Evolutionary conservation across 2,888 invertebrate genomes (phyloP), one percentile per base, ranked within the genome.

Genomic region (Aporophyla lueneburgensis): DNA sequence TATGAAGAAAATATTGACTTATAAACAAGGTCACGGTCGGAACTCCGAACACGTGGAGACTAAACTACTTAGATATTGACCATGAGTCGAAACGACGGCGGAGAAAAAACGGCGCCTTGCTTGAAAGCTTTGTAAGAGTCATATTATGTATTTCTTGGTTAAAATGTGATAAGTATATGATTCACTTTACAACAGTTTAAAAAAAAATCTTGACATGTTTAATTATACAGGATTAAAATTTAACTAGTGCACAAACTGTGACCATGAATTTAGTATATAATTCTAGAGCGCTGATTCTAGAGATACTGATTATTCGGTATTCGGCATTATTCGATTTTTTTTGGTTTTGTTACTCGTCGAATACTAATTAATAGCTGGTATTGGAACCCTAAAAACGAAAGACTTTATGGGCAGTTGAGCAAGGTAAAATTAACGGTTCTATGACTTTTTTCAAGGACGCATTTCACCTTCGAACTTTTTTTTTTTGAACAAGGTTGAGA

Each of bases 361-460:
- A 33, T 33, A 33, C 33, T 33, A 33, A 33, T 33, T 33, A 33
- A 33, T 33, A 33, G 33, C 33, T 33, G 3, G 33, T 33, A 33
- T 33, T 33, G 33, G 33, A 33, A 33, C 33, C 33, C 33, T 33
- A 33, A 33, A 16, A 58, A 49, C 27, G 1, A 46, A 61, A 4
- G 40, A 16, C n/a, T 70, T 59, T 79, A 61, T 54, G 33, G 49
- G 33, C 16, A 19, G 24, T 24, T 33, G 10, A 24, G 33, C 14
- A 14, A 51, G 27, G 14, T 71, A 19, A 62, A 49, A 71, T 51
- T 16, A 51, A 62, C 40, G 49, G 71, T 51, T n/a, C 49, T 27
- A 27, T 62, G 61, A 49, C 12, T 56, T 62, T 79, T 80, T 27
- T 40, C 80, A 80, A 56, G 49, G 80, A 43, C 27, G 56, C 14